Conservation (phyloP, 2,888 invertebrate genomes). For the Hypselothyrea guttata region DNA sequence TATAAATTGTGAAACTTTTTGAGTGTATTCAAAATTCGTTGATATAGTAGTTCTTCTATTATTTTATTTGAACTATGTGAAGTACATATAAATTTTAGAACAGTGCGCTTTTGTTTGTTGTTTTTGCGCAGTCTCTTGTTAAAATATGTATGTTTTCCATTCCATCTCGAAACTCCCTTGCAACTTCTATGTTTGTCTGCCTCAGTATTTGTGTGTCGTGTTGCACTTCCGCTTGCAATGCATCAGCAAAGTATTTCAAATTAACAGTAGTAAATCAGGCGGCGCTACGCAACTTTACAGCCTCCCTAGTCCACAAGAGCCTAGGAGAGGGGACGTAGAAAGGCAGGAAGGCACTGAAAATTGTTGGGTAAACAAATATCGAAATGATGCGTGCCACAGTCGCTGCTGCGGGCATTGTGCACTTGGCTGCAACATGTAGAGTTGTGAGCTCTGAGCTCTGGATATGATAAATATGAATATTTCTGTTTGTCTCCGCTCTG, state of each 20-base stretch:
- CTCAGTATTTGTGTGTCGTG: slow-evolving; percentile 40
- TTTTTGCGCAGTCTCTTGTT: slow-evolving; percentile 39
- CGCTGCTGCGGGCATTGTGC: slow-evolving; percentile 38
- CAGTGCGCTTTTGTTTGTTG: slow-evolving; percentile 42
- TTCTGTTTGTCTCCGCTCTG: slow-evolving; percentile 16
- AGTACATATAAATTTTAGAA: slow-evolving; percentile 18
- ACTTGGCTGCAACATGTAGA: slow-evolving; percentile 31
- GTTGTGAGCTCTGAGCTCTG: not conserved
- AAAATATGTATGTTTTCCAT: slow-evolving; percentile 31
- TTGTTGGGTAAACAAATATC: slow-evolving; percentile 69
- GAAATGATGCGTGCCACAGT: slow-evolving; percentile 60
- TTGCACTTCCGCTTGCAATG: slow-evolving; percentile 63
- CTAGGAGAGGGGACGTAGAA: not conserved
- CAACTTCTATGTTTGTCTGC: not conserved
- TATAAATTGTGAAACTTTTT: not conserved
- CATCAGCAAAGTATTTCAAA: slow-evolving; percentile 65
- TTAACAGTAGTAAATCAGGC: slow-evolving; percentile 62
- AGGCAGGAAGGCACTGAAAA: slow-evolving; percentile 34
- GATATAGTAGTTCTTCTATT: not conserved
- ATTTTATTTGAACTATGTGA: slow-evolving; percentile 4
- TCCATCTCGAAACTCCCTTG: too few relatives aligned
- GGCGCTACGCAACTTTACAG: slow-evolving; percentile 21
- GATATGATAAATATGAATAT: slow-evolving; percentile 50
- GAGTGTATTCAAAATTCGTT: slow-evolving; percentile 1
- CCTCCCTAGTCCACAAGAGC: slow-evolving; percentile 9